Conservation (phyloP, 2,797 vertebrate genomes). For the Calcarius lapponicus region DNA sequence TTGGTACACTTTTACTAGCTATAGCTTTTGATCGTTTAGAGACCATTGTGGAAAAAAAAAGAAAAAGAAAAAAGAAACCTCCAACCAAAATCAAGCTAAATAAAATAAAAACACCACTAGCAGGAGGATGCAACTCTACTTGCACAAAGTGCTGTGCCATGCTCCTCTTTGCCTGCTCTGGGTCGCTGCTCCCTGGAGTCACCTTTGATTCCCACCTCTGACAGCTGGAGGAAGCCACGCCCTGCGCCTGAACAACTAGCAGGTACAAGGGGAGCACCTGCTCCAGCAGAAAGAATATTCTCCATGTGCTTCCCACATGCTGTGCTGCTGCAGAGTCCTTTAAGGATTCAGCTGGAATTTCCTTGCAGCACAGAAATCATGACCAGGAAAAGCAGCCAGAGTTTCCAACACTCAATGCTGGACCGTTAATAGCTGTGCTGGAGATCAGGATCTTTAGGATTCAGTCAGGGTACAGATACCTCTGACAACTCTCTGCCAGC, state of each 20-base stretch:
- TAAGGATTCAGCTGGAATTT: not conserved
- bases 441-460: not conserved
- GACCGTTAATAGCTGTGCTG: rapidly evolving
- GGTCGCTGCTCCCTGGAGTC: not conserved
- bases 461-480: not conserved
- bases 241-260: rapidly evolving
- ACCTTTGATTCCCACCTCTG: not conserved
- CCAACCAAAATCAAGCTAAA: not conserved
- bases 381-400: not conserved
- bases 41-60: not conserved
- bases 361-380: not conserved
- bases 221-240: rapidly evolving
- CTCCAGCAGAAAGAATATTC: not conserved
- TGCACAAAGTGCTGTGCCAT: not conserved
- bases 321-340: not conserved
- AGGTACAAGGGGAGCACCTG: not conserved
- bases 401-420: rapidly evolving
- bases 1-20: not conserved
- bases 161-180: too few species aligned
- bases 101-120: not conserved
- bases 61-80: not conserved
- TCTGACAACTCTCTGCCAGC: not conserved
- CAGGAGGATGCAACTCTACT: not conserved
- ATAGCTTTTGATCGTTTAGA: not conserved
- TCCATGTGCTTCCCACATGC: not conserved